phyloP scores from a whole-genome alignment of 1,140 invertebrate species.

The Caenorhabditis tropicalis region DNA sequence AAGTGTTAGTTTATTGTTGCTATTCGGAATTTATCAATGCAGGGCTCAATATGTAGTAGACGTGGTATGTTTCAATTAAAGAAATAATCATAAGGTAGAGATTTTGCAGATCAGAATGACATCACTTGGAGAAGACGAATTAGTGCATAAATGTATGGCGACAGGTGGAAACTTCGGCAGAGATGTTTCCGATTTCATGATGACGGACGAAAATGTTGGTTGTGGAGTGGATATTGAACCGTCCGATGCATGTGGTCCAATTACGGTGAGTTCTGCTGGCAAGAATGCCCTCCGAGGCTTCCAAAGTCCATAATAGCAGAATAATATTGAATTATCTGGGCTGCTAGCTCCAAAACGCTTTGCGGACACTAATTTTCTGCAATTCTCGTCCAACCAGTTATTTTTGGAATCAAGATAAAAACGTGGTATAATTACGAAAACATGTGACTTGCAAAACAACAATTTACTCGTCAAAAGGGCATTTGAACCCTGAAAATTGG shows the following conservation, averaged over 20 bases:
- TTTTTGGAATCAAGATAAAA: too few relatives aligned
- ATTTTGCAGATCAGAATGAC: conserved; percentile 22
- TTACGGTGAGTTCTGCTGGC: conserved; percentile 52
- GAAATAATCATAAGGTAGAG: not conserved
- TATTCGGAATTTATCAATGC: conserved; percentile 11
- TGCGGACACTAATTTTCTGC: too few relatives aligned
- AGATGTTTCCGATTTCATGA: conserved; percentile 57
- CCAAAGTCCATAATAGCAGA: too few relatives aligned
- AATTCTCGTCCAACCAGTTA: too few relatives aligned
- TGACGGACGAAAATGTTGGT: conserved; percentile 62
- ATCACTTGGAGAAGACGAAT: conserved; percentile 25
- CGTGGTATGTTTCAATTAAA: not conserved
- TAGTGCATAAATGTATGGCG: conserved; percentile 64
- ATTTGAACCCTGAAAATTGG: not conserved
- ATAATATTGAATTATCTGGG: too few relatives aligned
- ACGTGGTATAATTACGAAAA: not conserved
- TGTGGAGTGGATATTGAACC: conserved; percentile 65
- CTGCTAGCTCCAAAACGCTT: too few relatives aligned
- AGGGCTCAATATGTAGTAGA: conserved; percentile 12
- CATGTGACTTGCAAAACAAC: not conserved
- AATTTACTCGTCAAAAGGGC: not conserved
- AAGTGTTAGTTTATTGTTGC: conserved; percentile 16
- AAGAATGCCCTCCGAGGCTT: too few relatives aligned
- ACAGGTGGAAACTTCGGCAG: conserved; percentile 69
- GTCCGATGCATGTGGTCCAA: conserved; percentile 62